These are phyloP conservation scores for Bradypodion ventrale DNA, from an alignment of 2,797 vertebrate species.

Conservation along the genomic window DNA sequence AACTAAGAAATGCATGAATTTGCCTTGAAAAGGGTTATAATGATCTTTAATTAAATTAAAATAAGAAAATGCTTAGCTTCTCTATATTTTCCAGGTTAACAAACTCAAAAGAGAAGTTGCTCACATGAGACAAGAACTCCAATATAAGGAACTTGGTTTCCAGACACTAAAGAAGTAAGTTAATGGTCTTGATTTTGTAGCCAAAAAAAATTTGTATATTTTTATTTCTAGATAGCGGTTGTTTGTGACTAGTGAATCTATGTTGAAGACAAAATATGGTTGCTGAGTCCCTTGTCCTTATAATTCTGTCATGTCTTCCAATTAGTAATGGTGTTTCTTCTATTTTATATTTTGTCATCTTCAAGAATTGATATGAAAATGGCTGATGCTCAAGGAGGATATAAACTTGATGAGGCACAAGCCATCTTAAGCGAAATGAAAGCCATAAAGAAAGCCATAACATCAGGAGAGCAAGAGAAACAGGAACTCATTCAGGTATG, in stretches of 20 bases:
- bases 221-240: conserved; percentile 35
- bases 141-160: conserved; percentile 94
- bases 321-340: conserved; percentile 15
- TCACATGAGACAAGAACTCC: conserved; percentile 93
- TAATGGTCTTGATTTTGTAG: conserved; percentile 39
- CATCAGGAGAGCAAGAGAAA: conserved; percentile 94
- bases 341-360: conserved; percentile 13
- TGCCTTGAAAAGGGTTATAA: not conserved
- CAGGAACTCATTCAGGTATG: conserved; percentile 94
- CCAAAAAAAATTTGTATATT: not conserved
- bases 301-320: not conserved
- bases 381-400: conserved; percentile 86
- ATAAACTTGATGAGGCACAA: conserved; percentile 93
- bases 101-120: conserved; percentile 95
- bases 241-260: not conserved
- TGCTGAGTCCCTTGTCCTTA: not conserved
- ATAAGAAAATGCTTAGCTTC: conserved; percentile 41
- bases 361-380: conserved; percentile 94
- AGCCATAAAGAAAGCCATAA: conserved; percentile 93
- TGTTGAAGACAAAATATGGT: no score
- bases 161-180: conserved; percentile 95
- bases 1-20: not conserved
- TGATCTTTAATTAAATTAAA: conserved; percentile 22
- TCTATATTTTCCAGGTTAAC: conserved; percentile 82
- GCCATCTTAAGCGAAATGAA: conserved; percentile 94